Evolutionary conservation across 2,888 invertebrate species (phyloP), one percentile per base, ranked within the genome.

Genomic region (Aethes cnicana): DNA sequence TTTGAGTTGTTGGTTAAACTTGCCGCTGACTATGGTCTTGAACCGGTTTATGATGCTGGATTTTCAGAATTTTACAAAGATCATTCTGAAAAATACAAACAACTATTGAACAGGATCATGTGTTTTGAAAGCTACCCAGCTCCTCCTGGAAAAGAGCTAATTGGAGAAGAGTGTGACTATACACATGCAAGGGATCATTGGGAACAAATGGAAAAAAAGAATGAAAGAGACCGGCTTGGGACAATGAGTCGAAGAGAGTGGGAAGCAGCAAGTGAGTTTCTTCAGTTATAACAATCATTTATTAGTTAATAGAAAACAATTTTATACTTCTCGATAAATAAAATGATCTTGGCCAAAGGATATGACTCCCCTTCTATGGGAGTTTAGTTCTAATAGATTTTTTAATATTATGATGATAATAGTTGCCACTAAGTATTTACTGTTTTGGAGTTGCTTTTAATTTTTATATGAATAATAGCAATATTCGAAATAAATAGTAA

Each of bases 231-330:
- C 32, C 70, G 82, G 36, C 80, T 96, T 61, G 97, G 98, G 7
- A 98, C 98, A 1, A 90, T 98, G 65, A 96, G 97, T 7, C 91
- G 92, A 64, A 92, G 95, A 32, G 98, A 98, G 84, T 98, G 98
- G 98, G 97, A 98, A 85, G 97, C 95, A 55, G 93, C 94, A 58
- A 95, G 97, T 97, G 88, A 93, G 95, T 93, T 56, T 23, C 16
- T 18, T 5, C 17, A 28, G 0, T 12, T 16, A 5, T 9, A 49
- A 18, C 12, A 23, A 3, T 33, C n/a, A 30, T 32, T n/a, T 7
- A n/a, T n/a, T n/a, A n/a, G n/a, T n/a, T n/a, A n/a, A n/a, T n/a
- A n/a, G n/a, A n/a, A n/a, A n/a, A n/a, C n/a, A n/a, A n/a, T n/a
- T n/a, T n/a, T n/a, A n/a, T n/a, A n/a, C n/a, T n/a, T n/a, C n/a